Evolutionary conservation across 1,140 invertebrate genomes (phyloP), one percentile per base, ranked within the genome.

Genomic region (Formica selysi): DNA sequence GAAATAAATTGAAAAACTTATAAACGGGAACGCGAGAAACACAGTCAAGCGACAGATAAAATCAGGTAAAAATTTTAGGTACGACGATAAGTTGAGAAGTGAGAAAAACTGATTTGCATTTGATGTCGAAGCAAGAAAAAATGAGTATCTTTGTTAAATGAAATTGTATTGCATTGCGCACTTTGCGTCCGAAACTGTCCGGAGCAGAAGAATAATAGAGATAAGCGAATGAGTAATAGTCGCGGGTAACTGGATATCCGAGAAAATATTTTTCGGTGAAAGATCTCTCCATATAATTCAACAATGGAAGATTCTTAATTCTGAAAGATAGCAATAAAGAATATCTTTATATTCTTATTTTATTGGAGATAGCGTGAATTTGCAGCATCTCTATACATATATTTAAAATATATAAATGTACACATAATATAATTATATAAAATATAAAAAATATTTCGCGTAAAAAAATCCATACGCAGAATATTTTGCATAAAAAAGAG

Each of bases 201-300:
- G 57, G 29, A 11, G 29, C 32, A 57, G 57, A 81, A 73, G 67
- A 85, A 83, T 86, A 80, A 83, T 71, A 70, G 54, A 73, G 13
- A 26, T 64, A 51, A 3, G 41, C 57, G 32, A 76, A 86, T 81
- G 79, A 83, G 29, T 71, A 86, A 86, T 84, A 84, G 29, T 65
- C 41, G 76, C 41, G 76, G 57, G 32, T 80, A 38, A 61, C 22
- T 68, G 29, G 36, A 59, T 61, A 57, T 32, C 22, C 22, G 57
- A 29, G 62, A 59, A 44, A 79, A 68, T 65, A 62, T 65, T 78
- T 85, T 85, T 78, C 32, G 44, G 11, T 32, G 16, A 11, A 13
- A 74, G 26, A 11, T 62, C 57, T 83, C 22, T 3, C 32, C 51
- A 16, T 8, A 41, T 11, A 51, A 36, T 79, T 54, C 7, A 8